Base-by-base conservation (phyloP, 2,797 vertebrate species). In the Cirrhinus molitorella region DNA sequence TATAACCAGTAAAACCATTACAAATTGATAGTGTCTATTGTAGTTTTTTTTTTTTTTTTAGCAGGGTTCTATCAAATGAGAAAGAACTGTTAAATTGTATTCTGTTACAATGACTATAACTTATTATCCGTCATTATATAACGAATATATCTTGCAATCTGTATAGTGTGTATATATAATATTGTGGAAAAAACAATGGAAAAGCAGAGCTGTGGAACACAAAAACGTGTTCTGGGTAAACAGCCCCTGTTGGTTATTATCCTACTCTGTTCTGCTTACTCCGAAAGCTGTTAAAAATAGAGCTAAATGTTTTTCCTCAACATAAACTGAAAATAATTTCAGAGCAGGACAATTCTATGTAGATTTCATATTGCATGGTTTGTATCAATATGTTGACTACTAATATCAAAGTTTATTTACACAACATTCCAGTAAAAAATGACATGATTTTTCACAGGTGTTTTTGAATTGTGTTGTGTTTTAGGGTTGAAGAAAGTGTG, bases 321-420 rank as follows among this genome's bases (percentile, higher is more conserved):
- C 6, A 76, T 37, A 57, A 76, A 25, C 4, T 37, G 8, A 37
- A 71, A 47, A 74, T 40, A 11, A 28, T 77, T 77, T 63, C 40
- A 21, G 10, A 7, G 37, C 10, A 63, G 14, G 9, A 40, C 14
- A 28, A 79, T 34, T 79, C 23, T 45, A 21, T 31, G 43, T 31
- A n/a, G 0, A 65, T 51, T 9, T 40, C 21, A 23, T 11, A 40
- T 55, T 16, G 19, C 19, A n/a, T 79, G 17, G 2, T 49, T 51
- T 47, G 43, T 78, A 14, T 78, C 21, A 2, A 34, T 66, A 49
- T 79, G 37, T 66, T 51, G 25, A 79, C 57, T 43, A 79, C 40
- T 28, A 65, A 49, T 63, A 66, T 49, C 45, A 34, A 9, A 31
- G 28, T 66, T 37, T 66, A 66, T 79, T 79, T 66, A 28, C 28